A percentile compares a stretch with the other conserved stretches of the same genome.
These are phyloP conservation scores for Idaea dimidiata DNA, from an alignment of 2,888 invertebrate species.

Conservation along the genomic window DNA sequence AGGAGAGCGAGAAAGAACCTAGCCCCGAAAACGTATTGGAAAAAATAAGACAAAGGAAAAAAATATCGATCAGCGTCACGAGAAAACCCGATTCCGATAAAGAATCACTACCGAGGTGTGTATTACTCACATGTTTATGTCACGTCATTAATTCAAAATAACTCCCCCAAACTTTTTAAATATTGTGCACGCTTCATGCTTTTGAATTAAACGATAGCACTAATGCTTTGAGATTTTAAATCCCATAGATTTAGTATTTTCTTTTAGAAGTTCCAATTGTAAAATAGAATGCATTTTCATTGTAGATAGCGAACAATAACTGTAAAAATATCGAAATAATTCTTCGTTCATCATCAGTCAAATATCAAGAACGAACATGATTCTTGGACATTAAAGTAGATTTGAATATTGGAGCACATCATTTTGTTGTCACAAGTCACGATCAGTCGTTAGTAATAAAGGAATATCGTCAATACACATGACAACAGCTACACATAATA, in stretches of 20 bases:
- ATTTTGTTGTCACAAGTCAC: slow-evolving; percentile 17
- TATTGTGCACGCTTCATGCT: slow-evolving; percentile 78
- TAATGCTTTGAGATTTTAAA: slow-evolving; percentile 68
- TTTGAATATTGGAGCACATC: slow-evolving; percentile 12
- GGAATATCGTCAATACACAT: no score
- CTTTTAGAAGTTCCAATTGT: slow-evolving; percentile 34
- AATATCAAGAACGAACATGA: not conserved
- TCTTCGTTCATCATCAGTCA: not conserved
- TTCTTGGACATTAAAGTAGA: not conserved
- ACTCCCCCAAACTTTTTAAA: slow-evolving; percentile 62
- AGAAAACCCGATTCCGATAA: slow-evolving; percentile 68
- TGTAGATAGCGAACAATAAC: slow-evolving; percentile 14
- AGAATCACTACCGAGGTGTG: slow-evolving; percentile 74
- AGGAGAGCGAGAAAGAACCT: slow-evolving; percentile 74
- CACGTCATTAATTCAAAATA: slow-evolving; percentile 75
- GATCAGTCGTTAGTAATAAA: slow-evolving; percentile 9
- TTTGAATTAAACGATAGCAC: slow-evolving; percentile 71
- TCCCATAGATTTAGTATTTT: slow-evolving; percentile 46
- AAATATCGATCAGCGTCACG: slow-evolving; percentile 73
- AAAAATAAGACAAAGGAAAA: slow-evolving; percentile 75
- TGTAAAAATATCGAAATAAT: slow-evolving; percentile 1
- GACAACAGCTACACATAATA: slow-evolving; percentile 17
- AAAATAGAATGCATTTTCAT: slow-evolving; percentile 23
- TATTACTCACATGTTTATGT: slow-evolving; percentile 60
- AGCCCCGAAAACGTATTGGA: slow-evolving; percentile 76